Conservation (phyloP, 2,797 vertebrate genomes). For the Trichosurus vulpecula region DNA sequence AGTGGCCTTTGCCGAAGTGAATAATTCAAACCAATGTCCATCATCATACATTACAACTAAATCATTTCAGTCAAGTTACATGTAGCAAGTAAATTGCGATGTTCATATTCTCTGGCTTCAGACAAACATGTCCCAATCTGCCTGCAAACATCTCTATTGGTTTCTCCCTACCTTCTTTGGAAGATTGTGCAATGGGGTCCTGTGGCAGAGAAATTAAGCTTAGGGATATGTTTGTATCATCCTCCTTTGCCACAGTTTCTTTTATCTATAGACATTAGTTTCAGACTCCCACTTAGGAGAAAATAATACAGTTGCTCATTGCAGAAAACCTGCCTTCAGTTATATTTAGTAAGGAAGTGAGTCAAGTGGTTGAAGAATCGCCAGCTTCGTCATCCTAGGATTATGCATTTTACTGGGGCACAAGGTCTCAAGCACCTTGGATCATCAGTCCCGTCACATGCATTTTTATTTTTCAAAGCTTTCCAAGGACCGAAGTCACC, state of each 20-base stretch:
- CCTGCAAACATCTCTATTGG: constrained; percentile 44
- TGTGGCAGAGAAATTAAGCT: constrained; percentile 70
- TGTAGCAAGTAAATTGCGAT: constrained; percentile 28
- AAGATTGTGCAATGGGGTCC: constrained; percentile 51
- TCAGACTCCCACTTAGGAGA: constrained; percentile 80
- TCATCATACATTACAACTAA: constrained; percentile 52
- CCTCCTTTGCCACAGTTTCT: constrained; percentile 78
- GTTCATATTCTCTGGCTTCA: constrained; percentile 58
- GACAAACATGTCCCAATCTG: constrained; percentile 25
- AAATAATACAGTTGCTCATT: constrained; percentile 77
- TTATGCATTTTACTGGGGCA: constrained; percentile 59
- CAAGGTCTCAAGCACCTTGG: constrained; percentile 63
- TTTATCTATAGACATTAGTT: constrained; percentile 81
- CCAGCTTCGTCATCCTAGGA: constrained; percentile 68
- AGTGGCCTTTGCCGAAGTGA: constrained; percentile 68
- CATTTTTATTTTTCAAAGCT: constrained; percentile 58
- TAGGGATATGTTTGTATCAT: constrained; percentile 65
- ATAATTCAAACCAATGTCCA: constrained; percentile 58
- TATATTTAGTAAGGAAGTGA: constrained; percentile 81
- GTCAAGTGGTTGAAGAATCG: constrained; percentile 77
- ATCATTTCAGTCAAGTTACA: constrained; percentile 60
- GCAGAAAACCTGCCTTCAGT: constrained; percentile 81
- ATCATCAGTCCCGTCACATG: constrained; percentile 66
- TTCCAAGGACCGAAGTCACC: constrained; percentile 62
- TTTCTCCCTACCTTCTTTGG: constrained; percentile 56